These are phyloP conservation scores for Thysanoteuthis rhombus DNA, from an alignment of 2,888 invertebrate species.

Conservation along the genomic window DNA sequence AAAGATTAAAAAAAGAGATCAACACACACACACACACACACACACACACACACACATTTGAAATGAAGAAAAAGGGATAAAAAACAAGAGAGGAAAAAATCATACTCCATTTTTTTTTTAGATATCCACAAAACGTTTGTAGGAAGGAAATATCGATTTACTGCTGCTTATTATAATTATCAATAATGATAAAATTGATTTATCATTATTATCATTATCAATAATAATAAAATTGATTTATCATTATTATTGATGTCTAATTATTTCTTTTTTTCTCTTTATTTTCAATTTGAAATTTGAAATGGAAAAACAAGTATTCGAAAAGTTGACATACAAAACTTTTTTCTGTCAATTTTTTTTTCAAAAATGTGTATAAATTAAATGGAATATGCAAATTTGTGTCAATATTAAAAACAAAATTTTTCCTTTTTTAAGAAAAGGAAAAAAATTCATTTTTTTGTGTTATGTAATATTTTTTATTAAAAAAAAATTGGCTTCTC, in stretches of 20 bases:
- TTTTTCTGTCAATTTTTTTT: not conserved
- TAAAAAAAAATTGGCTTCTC: not conserved
- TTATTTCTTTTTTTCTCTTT: not conserved
- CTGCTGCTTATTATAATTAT: not conserved
- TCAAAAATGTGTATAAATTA: not conserved
- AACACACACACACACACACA: too few species aligned
- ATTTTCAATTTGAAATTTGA: not conserved
- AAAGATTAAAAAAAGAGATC: too few species aligned
- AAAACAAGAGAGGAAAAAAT: not conserved
- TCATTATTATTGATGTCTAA: not conserved
- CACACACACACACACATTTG: too few species aligned
- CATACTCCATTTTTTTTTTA: not conserved
- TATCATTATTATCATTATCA: not conserved
- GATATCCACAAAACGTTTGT: not conserved
- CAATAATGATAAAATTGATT: not conserved
- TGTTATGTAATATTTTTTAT: conserved; percentile 12
- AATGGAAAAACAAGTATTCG: not conserved
- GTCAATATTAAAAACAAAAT: not conserved
- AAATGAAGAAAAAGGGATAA: not conserved
- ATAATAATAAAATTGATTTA: not conserved
- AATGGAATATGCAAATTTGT: not conserved
- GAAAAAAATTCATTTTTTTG: not conserved
- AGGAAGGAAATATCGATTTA: not conserved
- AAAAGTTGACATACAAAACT: not conserved
- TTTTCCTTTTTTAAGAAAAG: not conserved